Evolutionary conservation across 2,888 invertebrate genomes (phyloP).

Genomic region (Dicyrtomina minuta): DNA sequence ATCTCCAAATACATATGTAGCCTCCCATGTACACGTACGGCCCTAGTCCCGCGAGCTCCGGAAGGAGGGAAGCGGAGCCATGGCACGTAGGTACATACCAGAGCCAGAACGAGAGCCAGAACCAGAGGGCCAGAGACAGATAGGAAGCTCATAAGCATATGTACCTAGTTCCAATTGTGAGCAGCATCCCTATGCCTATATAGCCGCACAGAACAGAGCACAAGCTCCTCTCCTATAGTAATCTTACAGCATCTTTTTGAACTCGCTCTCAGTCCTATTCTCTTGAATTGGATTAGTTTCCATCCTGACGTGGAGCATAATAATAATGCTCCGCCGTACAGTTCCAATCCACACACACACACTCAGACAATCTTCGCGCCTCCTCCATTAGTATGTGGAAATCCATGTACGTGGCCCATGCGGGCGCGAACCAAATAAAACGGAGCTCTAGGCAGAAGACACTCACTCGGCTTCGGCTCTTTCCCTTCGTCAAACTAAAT

Average conservation of each 20-base stretch:
- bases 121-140: neutral
- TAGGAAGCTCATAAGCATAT: slow-evolving; percentile 9
- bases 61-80: too few species aligned
- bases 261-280: slow-evolving; percentile 12
- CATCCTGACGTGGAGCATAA: neutral
- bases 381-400: neutral
- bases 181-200: neutral
- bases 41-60: too few species aligned
- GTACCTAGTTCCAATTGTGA: neutral
- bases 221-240: neutral
- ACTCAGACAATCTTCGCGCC: neutral
- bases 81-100: too few species aligned
- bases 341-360: too few species aligned
- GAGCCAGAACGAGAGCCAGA: too few species aligned
- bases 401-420: neutral
- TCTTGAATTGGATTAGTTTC: slow-evolving; percentile 8
- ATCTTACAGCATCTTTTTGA: slow-evolving; percentile 12
- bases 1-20: too few species aligned
- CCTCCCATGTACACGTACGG: too few species aligned
- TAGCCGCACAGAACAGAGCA: too few species aligned
- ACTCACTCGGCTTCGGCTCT: neutral
- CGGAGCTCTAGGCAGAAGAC: neutral
- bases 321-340: neutral
- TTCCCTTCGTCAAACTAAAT: neutral
- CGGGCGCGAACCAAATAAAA: neutral